Evolutionary conservation across 2,888 invertebrate genomes (phyloP).

Genomic region (Idaea aversata): DNA sequence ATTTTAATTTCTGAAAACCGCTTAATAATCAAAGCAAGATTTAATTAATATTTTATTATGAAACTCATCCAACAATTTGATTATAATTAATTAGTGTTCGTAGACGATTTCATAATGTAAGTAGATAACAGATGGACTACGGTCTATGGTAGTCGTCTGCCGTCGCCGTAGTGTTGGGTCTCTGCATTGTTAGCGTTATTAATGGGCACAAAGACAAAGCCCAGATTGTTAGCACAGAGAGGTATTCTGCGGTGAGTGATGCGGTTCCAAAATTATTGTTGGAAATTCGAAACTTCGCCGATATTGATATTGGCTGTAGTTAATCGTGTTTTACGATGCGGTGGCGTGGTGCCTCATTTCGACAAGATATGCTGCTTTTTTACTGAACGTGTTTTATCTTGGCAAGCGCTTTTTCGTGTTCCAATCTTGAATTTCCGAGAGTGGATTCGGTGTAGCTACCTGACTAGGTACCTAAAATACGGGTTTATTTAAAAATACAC

Average conservation of each 20-base stretch:
- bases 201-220: conserved; percentile 59
- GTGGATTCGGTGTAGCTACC: neutral
- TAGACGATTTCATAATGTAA: conserved; percentile 56
- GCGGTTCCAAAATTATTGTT: conserved; percentile 23
- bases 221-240: conserved; percentile 37
- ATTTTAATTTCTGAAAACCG: neutral
- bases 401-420: neutral
- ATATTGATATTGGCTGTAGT: conserved; percentile 7
- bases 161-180: conserved; percentile 37
- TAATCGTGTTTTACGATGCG: conserved; percentile 3
- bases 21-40: conserved; percentile 5
- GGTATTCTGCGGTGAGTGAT: conserved; percentile 28
- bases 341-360: neutral
- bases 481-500: neutral
- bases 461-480: neutral
- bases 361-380: neutral
- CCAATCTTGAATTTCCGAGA: neutral
- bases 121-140: conserved; percentile 56
- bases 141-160: conserved; percentile 41
- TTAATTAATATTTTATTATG: conserved; percentile 17
- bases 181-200: conserved; percentile 66
- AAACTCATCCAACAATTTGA: conserved; percentile 31
- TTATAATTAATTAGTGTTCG: conserved; percentile 54
- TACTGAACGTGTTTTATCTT: conserved; percentile 1
- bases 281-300: conserved; percentile 10